Evolutionary conservation across 2,888 invertebrate genomes (phyloP).

Genomic region (Thysanoteuthis rhombus): DNA sequence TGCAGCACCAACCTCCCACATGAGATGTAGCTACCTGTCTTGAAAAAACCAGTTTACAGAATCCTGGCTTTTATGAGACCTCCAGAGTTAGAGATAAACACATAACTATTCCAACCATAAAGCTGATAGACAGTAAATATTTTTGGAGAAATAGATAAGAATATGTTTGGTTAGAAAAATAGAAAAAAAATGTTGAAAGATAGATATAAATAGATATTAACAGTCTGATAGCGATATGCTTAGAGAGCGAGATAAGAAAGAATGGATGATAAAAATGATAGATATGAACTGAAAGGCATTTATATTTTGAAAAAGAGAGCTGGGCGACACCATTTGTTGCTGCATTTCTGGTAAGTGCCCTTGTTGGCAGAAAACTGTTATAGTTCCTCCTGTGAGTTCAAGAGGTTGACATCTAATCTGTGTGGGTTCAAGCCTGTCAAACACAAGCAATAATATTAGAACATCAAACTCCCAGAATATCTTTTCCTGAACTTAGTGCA

Average conservation of each 20-base stretch:
- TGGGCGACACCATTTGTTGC: background rate
- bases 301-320: too few species aligned
- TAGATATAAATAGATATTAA: too few species aligned
- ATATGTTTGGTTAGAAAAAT: too few species aligned
- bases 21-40: too few species aligned
- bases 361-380: background rate
- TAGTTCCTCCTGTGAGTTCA: background rate
- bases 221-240: background rate
- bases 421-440: background rate
- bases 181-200: too few species aligned
- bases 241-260: background rate
- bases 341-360: background rate
- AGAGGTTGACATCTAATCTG: slow-evolving; percentile 12
- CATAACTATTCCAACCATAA: too few species aligned
- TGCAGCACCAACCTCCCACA: too few species aligned
- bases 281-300: background rate
- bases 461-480: background rate
- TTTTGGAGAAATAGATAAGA: too few species aligned
- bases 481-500: background rate
- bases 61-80: too few species aligned
- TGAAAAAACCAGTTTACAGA: too few species aligned
- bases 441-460: slow-evolving; percentile 12
- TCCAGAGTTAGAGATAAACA: too few species aligned
- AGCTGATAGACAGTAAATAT: too few species aligned
- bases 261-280: background rate